phyloP scores from a whole-genome alignment of 2,888 invertebrate species.

The Patella pellucida region DNA sequence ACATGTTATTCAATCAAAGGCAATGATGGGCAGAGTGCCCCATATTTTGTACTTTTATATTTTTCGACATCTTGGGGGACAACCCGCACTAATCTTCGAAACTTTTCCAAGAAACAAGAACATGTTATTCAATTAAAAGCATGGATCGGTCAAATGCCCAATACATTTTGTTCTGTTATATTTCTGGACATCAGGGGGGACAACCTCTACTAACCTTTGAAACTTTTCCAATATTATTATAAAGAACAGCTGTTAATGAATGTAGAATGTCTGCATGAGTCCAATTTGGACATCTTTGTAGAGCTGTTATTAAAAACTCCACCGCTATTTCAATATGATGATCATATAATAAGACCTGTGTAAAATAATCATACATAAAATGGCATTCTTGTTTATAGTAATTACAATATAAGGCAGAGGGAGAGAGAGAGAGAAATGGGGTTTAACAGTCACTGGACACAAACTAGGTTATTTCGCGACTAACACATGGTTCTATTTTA shows the following conservation, averaged over 20 bases:
- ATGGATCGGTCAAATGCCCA: no score
- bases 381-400: neutral
- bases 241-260: constrained; percentile 57
- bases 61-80: neutral
- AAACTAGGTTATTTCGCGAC: no score
- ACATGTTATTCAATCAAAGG: no score
- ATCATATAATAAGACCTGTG: constrained; percentile 47
- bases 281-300: constrained; percentile 56
- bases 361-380: neutral
- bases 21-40: no score
- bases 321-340: constrained; percentile 41
- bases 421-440: no score
- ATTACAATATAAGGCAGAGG: no score
- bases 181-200: neutral
- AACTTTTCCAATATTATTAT: constrained; percentile 55
- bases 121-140: no score
- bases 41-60: neutral
- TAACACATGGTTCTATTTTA: no score
- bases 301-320: constrained; percentile 53
- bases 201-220: constrained; percentile 34
- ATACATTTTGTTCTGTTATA: neutral
- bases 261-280: constrained; percentile 54
- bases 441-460: no score
- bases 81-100: constrained; percentile 34
- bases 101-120: constrained; percentile 20